These are phyloP conservation scores for Sebastes cheni DNA, from an alignment of 2,797 vertebrate species.

Conservation along the genomic window DNA sequence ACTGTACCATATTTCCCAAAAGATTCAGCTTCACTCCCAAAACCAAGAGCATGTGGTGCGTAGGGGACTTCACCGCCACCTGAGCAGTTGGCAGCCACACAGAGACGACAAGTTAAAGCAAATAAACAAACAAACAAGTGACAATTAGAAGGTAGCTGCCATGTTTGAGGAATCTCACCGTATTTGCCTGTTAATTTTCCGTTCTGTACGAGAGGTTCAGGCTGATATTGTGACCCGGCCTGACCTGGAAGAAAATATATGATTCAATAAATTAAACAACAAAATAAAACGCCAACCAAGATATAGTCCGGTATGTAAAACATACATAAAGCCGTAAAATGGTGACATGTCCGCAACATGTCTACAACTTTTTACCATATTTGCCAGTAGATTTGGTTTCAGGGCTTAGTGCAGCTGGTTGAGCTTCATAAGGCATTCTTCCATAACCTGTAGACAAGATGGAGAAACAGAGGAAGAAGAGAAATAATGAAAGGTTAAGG, in stretches of 20 bases:
- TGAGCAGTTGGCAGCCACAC: conserved; percentile 15
- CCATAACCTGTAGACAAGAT: conserved; percentile 63
- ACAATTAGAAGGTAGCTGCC: neutral
- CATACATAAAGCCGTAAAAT: no score
- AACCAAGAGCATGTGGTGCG: conserved; percentile 42
- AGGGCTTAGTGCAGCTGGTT: conserved; percentile 49
- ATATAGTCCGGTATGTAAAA: no score
- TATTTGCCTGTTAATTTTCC: conserved; percentile 51
- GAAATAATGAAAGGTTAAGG: neutral
- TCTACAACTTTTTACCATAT: conserved; percentile 48
- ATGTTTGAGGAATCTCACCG: conserved; percentile 39
- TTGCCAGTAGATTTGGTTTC: conserved; percentile 44
- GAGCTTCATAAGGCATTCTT: conserved; percentile 62
- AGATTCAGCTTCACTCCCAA: conserved; percentile 42
- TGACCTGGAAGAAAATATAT: conserved; percentile 49
- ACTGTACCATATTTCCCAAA: conserved; percentile 60
- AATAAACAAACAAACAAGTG: neutral
- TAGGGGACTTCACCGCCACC: conserved; percentile 44
- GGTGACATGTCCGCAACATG: neutral
- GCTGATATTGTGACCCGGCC: conserved; percentile 59
- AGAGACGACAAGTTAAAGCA: neutral
- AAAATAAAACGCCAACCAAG: neutral
- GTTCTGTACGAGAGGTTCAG: conserved; percentile 50
- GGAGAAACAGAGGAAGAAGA: neutral
- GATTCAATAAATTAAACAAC: neutral